phyloP scores from a whole-genome alignment of 2,797 vertebrate genomes.

The Pterois miles region DNA sequence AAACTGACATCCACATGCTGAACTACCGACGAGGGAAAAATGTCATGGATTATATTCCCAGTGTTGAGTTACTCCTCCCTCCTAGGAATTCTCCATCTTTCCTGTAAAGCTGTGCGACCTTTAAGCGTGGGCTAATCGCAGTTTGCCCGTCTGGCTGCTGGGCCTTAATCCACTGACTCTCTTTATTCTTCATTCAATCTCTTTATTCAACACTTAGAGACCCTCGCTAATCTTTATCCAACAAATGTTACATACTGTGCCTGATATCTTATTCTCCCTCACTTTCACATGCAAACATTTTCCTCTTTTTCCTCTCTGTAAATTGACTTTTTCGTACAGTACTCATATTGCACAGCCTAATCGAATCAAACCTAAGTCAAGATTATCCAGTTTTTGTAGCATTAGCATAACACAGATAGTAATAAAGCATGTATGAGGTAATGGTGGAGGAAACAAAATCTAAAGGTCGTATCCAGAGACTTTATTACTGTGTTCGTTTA shows the following conservation, averaged over 20 bases:
- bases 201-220: slow-evolving; percentile 61
- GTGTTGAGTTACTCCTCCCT: slow-evolving; percentile 1
- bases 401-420: neutral
- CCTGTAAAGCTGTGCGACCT: slow-evolving; percentile 63
- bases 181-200: slow-evolving; percentile 69
- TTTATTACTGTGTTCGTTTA: slow-evolving; percentile 28
- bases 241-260: slow-evolving; percentile 46
- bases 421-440: slow-evolving; percentile 15
- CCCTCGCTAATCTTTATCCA: slow-evolving; percentile 58
- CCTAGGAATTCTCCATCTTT: slow-evolving; percentile 43
- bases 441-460: neutral
- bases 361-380: neutral
- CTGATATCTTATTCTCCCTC: slow-evolving; percentile 8
- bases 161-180: slow-evolving; percentile 71
- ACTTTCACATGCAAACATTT: slow-evolving; percentile 28
- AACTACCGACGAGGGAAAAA: neutral
- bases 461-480: neutral
- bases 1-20: neutral
- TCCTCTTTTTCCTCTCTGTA: neutral
- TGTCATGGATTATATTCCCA: slow-evolving; percentile 16
- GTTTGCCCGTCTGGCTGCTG: slow-evolving; percentile 56
- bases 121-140: slow-evolving; percentile 72
- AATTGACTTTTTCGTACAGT: slow-evolving; percentile 27
- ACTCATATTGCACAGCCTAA: slow-evolving; percentile 13
- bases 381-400: neutral